These are phyloP conservation scores for Emys orbicularis DNA, from an alignment of 2,797 vertebrate genomes.

Conservation along the genomic window DNA sequence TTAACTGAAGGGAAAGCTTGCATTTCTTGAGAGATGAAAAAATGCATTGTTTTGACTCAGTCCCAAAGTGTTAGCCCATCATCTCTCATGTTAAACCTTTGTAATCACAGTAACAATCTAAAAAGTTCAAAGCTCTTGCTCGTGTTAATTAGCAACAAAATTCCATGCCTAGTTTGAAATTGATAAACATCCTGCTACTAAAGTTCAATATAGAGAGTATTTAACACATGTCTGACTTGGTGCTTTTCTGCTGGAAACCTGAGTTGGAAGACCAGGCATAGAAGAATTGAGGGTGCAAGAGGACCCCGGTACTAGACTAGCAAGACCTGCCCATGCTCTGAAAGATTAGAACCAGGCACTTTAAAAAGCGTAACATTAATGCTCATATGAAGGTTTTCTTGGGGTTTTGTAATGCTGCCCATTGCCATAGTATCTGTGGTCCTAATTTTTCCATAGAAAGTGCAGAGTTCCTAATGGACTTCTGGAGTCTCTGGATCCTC, in stretches of 20 bases:
- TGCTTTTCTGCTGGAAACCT: neutral
- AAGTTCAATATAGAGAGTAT: neutral
- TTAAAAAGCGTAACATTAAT: neutral
- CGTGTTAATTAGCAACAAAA: neutral
- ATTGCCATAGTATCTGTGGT: neutral
- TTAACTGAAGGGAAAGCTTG: neutral
- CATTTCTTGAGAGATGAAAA: neutral
- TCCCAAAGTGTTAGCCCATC: neutral
- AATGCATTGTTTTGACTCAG: neutral
- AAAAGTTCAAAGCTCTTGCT: neutral
- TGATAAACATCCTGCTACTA: neutral
- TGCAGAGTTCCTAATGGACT: neutral
- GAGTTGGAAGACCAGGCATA: neutral
- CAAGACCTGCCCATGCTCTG: neutral
- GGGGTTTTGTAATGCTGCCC: neutral
- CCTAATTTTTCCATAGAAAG: neutral
- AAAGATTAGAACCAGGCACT: neutral
- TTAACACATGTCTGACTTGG: neutral
- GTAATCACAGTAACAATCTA: neutral
- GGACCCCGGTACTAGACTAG: neutral
- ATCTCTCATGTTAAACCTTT: neutral
- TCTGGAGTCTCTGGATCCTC: neutral
- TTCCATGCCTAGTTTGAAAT: neutral
- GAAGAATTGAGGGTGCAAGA: neutral
- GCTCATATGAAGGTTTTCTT: neutral